Percentiles rank a stretch among this genome's conserved stretches.
These are phyloP conservation scores for Strix uralensis DNA, from an alignment of 2,113 vertebrate species.

Conservation along the genomic window DNA sequence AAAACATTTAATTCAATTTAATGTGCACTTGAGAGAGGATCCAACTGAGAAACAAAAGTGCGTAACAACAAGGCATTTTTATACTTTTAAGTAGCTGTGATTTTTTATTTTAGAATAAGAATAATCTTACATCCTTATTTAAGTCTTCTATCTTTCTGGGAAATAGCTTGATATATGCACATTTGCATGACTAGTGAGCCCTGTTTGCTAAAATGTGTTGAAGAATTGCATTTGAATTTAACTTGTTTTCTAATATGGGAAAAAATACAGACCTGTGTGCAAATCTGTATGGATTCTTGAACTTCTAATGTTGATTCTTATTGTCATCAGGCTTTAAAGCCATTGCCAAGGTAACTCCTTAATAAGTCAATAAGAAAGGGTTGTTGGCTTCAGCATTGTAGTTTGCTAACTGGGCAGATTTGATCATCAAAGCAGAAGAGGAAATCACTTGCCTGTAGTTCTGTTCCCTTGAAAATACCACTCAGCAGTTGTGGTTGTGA, in stretches of 20 bases:
- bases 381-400: neutral
- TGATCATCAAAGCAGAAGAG: neutral
- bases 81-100: neutral
- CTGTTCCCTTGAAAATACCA: neutral
- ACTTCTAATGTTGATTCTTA: neutral
- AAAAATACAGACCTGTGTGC: neutral
- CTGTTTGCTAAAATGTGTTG: neutral
- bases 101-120: neutral
- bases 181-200: neutral
- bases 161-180: neutral
- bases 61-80: neutral
- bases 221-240: neutral
- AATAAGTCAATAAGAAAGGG: neutral
- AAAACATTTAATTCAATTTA: neutral
- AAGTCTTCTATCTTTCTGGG: neutral
- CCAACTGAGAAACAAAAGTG: neutral
- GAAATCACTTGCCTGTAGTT: neutral
- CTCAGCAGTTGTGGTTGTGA: neutral
- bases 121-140: neutral
- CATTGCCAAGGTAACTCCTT: neutral
- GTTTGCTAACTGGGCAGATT: neutral
- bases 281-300: neutral
- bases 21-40: neutral
- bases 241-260: neutral
- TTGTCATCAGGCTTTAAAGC: neutral